phyloP scores from a whole-genome alignment of 2,888 invertebrate genomes.

The Choristoneura rosaceana region DNA sequence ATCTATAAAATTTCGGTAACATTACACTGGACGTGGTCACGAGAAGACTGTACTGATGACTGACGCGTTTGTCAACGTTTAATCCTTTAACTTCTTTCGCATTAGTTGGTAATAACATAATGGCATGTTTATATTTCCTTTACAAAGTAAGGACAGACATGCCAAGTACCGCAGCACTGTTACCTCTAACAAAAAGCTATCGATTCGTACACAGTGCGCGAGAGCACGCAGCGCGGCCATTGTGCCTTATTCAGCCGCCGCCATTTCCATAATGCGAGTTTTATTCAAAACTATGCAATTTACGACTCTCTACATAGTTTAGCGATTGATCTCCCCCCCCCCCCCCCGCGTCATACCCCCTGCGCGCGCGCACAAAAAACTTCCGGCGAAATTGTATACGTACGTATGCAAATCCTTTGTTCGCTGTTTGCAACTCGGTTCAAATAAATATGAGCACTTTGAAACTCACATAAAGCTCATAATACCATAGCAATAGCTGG shows the following conservation, averaged over 20 bases:
- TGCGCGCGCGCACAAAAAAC: constrained; percentile 45
- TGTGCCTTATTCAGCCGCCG: constrained; percentile 34
- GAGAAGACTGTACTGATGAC: too few relatives aligned
- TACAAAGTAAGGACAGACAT: background rate
- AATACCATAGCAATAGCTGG: background rate
- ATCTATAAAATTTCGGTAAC: too few relatives aligned
- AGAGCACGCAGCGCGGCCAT: constrained; percentile 27
- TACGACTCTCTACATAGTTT: constrained; percentile 39
- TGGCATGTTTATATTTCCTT: background rate
- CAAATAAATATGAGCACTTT: background rate
- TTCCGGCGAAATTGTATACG: constrained; percentile 45
- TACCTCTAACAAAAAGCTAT: constrained; percentile 5
- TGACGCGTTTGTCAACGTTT: too few relatives aligned
- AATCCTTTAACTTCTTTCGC: too few relatives aligned
- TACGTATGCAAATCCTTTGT: constrained; percentile 58
- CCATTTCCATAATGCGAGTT: constrained; percentile 36
- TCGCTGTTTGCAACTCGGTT: background rate
- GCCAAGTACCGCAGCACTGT: background rate
- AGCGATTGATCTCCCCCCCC: constrained; percentile 44
- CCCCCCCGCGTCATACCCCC: background rate
- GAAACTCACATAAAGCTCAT: constrained; percentile 2
- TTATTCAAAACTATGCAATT: constrained; percentile 40
- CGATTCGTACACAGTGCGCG: constrained; percentile 17
- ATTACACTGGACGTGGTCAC: too few relatives aligned
- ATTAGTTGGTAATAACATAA: background rate